These are phyloP conservation scores for Bembecia ichneumoniformis DNA, from an alignment of 2,888 invertebrate genomes.

Conservation along the genomic window DNA sequence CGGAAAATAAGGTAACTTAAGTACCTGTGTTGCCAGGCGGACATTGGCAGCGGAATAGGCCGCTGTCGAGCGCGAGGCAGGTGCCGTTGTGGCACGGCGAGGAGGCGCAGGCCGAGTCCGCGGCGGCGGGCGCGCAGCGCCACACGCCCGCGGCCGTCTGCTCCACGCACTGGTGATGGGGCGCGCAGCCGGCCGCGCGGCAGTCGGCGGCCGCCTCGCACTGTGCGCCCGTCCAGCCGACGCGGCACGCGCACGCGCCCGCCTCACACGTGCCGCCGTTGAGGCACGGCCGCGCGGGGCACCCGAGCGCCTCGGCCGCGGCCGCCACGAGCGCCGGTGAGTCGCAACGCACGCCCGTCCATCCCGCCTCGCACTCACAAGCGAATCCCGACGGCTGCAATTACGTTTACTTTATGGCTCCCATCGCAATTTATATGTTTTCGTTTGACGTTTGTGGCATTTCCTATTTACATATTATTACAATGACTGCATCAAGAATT, in stretches of 20 bases:
- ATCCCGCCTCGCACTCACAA: constrained; percentile 81
- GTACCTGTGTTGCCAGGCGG: constrained; percentile 49
- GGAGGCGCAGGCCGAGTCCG: constrained; percentile 77
- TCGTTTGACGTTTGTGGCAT: too few species aligned
- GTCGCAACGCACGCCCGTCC: constrained; percentile 75
- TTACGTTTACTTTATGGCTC: too few species aligned
- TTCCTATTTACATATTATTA: too few species aligned
- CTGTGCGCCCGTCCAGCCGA: constrained; percentile 75
- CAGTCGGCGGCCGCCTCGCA: constrained; percentile 81
- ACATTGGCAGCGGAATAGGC: constrained; percentile 81
- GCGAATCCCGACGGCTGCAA: constrained; percentile 59
- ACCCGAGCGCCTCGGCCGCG: constrained; percentile 68
- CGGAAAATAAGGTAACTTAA: too few species aligned
- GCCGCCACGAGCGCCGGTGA: constrained; percentile 56
- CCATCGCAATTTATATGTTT: too few species aligned
- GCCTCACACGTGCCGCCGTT: constrained; percentile 75
- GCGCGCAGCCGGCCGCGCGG: constrained; percentile 52
- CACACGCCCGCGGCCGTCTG: constrained; percentile 47
- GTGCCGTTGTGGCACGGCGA: constrained; percentile 83
- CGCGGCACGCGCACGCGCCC: constrained; percentile 72
- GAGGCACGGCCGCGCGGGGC: constrained; percentile 72
- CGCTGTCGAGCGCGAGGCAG: constrained; percentile 75
- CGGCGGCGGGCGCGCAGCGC: constrained; percentile 72
- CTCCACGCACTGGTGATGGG: constrained; percentile 66
- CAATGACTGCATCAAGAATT: too few species aligned